Base-by-base conservation (phyloP, 2,888 invertebrate species). In the Drosophila maculinotata region DNA sequence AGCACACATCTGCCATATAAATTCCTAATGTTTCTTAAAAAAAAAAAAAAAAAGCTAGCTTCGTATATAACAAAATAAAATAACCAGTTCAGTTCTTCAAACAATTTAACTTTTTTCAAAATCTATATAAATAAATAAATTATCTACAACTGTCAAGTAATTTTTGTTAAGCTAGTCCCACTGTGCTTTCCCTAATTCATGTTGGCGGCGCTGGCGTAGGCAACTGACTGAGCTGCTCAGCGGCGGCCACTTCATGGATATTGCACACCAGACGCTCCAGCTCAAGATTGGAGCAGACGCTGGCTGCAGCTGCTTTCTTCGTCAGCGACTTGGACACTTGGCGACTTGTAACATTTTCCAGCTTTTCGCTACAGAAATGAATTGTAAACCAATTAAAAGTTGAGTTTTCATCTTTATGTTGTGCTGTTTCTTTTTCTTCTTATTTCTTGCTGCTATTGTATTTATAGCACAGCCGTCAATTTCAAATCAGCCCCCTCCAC, bases 351-450 rank as follows among this genome's bases (percentile, higher is more conserved):
- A 84, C 67, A 87, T 71, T 87, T 82, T 82, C 64, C 81, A 70
- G 53, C 59, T 69, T 73, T 76, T 72, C 82, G 83, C 80, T 64
- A 35, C 67, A 69, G 75, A 79, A 85, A 87, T 89, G 82, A 81
- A 88, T 86, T 88, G 76, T 77, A 69, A 71, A 71, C 76, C 86
- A 85, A 87, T 87, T 89, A 81, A 87, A n/a, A 82, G 69, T 68
- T 60, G 81, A 72, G 70, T 85, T 69, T 82, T 82, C 69, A 69
- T 79, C 57, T 70, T 44, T 59, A 49, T 60, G 39, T 65, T 56
- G 26, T 36, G 28, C 35, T 10, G 14, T 20, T 44, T 49, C 36
- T 54, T 57, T 31, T 48, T 42, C 44, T 17, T 12, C 26, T 35
- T 10, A 12, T 63, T 54, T 35, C 35, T 39, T 33, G 36, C 30